These are phyloP conservation scores for Entomobrya multifasciata DNA, from an alignment of 2,888 invertebrate genomes.

Conservation along the genomic window DNA sequence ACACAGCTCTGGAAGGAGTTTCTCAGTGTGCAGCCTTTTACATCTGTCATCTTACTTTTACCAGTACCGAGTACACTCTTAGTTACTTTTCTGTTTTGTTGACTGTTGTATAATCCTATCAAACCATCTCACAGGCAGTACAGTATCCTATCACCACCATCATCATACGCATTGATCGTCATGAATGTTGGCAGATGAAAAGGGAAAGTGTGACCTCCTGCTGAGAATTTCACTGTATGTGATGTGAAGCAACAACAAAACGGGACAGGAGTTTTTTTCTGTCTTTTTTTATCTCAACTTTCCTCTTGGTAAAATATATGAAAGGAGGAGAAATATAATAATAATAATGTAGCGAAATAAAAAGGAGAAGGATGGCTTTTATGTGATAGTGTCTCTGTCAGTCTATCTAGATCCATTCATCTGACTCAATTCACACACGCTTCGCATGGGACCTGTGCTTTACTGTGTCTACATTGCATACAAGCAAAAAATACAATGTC, in stretches of 20 bases:
- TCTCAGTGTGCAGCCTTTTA: constrained; percentile 42
- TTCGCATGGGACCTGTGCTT: not conserved
- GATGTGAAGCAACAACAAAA: constrained; percentile 25
- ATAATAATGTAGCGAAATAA: constrained; percentile 23
- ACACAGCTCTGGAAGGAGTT: constrained; percentile 38
- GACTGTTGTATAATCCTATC: not conserved
- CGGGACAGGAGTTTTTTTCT: constrained; percentile 7
- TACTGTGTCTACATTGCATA: no score
- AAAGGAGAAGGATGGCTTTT: constrained; percentile 43
- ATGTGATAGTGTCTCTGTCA: constrained; percentile 53
- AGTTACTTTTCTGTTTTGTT: not conserved
- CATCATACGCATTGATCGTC: not conserved
- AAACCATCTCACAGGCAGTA: not conserved
- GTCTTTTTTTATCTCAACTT: no score
- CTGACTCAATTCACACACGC: constrained; percentile 41
- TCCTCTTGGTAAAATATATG: no score
- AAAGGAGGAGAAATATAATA: constrained; percentile 2
- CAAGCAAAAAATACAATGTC: no score
- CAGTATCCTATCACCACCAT: constrained; percentile 12
- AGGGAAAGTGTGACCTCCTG: constrained; percentile 65
- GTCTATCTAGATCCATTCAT: constrained; percentile 55
- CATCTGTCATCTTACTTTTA: constrained; percentile 59
- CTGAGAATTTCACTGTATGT: constrained; percentile 31
- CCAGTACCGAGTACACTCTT: constrained; percentile 4
- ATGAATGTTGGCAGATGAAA: constrained; percentile 49